Evolutionary conservation across 1,140 invertebrate species (phyloP), one percentile per base, ranked within the genome.

Genomic region (Colletes gigas): DNA sequence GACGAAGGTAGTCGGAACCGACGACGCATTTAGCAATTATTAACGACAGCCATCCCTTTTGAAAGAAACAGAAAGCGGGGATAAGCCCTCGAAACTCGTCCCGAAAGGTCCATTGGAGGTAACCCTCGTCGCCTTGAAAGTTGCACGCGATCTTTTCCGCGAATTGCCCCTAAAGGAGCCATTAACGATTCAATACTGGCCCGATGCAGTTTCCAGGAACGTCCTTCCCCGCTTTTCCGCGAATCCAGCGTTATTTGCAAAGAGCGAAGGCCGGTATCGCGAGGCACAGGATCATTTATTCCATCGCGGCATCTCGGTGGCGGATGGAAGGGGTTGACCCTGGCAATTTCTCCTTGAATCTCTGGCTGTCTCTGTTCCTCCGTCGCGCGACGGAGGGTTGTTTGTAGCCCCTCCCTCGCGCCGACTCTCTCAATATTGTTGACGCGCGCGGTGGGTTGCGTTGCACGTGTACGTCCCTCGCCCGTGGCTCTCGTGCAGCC

Each of bases 341-440:
- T 88, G 85, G 82, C 77, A 74, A 69, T 84, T 82, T 82, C 84
- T 80, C 69, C 81, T 84, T 69, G 84, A 86, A 87, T 87, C 70
- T 78, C 76, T 70, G 15, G 3, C 65, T 4, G 30, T n/a, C 9
- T 39, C 39, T 17, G 39, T 47, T 41, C n/a, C 39, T 10, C 21
- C 14, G 15, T 50, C 41, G 41, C 30, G 19, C 30, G 47, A 19
- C 55, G 77, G 72, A 65, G 47, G 57, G 83, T 30, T 85, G 81
- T 87, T 86, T 83, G 85, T 60, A 44, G 47, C 60, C 55, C 81
- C 70, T 59, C 77, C 74, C 69, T 72, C 81, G 70, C 78, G 55
- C 62, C 68, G 14, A 47, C 80, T 78, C 80, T 66, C 66, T 78
- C 66, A 74, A 87, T 88, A 88, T 88, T 74, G 88, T 89, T 83